Evolutionary conservation across 2,113 vertebrate genomes (phyloP).

Genomic region (Sebastes schlegelii): DNA sequence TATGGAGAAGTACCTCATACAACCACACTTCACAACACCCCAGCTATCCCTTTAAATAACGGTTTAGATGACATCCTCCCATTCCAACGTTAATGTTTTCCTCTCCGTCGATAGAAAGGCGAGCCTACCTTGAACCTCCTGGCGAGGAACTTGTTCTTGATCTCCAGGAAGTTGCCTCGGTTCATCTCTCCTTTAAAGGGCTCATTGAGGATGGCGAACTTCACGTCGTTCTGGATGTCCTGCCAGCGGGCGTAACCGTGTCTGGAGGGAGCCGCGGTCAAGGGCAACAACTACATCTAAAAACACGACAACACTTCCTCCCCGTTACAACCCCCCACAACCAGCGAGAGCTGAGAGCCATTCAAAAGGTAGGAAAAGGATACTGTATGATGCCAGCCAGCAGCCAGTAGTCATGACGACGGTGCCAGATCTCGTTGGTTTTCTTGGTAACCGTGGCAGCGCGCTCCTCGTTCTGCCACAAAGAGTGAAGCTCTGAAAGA

Average conservation of each 20-base stretch:
- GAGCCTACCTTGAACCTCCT: constrained; percentile 92
- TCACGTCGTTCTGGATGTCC: constrained; percentile 97
- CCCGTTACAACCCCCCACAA: rapidly evolving
- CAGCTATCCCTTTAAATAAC: too few species aligned
- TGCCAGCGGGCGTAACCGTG: constrained; percentile 99
- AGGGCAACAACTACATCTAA: constrained; percentile 56
- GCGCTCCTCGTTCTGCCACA: constrained; percentile 98
- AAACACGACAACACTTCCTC: not conserved
- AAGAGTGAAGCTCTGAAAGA: constrained; percentile 92
- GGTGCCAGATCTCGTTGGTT: constrained; percentile 98
- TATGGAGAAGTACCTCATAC: too few species aligned
- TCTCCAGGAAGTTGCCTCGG: constrained; percentile 97
- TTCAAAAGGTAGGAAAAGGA: constrained; percentile 82
- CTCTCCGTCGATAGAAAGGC: not conserved
- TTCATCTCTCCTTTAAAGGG: constrained; percentile 99
- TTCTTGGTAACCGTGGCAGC: constrained; percentile 98
- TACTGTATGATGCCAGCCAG: constrained; percentile 99
- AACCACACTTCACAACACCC: too few species aligned
- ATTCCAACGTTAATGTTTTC: not conserved
- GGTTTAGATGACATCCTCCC: too few species aligned
- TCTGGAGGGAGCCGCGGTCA: constrained; percentile 84
- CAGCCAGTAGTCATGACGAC: constrained; percentile 98
- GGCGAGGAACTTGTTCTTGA: constrained; percentile 99
- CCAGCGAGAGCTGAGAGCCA: not conserved
- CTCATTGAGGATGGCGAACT: constrained; percentile 98